These are phyloP conservation scores for Pogonus chalceus DNA, from an alignment of 1,140 invertebrate species.

Conservation along the genomic window DNA sequence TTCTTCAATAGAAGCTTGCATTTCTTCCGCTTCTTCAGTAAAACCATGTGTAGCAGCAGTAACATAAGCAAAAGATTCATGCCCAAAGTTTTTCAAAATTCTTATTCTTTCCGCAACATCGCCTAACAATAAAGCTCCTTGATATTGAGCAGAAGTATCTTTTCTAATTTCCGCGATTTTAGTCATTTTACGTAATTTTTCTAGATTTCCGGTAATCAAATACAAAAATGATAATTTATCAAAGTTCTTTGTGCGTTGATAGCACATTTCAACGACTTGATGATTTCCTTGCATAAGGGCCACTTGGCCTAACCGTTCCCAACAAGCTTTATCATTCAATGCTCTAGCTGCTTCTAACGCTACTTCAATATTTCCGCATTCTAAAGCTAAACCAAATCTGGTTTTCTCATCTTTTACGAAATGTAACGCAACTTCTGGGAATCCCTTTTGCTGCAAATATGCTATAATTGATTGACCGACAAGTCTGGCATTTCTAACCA, in stretches of 20 bases:
- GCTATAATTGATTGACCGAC: conserved; percentile 99
- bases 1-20: conserved; percentile 57
- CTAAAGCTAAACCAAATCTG: conserved; percentile 87
- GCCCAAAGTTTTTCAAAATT: conserved; percentile 72
- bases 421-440: conserved; percentile 98
- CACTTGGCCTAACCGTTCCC: conserved; percentile 93
- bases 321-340: conserved; percentile 88
- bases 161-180: conserved; percentile 96
- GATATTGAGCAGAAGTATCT: conserved; percentile 93
- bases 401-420: conserved; percentile 99
- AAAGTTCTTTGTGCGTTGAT: conserved; percentile 98
- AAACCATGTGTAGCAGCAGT: conserved; percentile 93
- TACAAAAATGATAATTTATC: conserved; percentile 98
- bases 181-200: conserved; percentile 97
- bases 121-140: conserved; percentile 84
- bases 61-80: conserved; percentile 78
- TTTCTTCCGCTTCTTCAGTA: conserved; percentile 59
- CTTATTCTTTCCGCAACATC: conserved; percentile 85
- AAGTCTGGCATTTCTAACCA: conserved; percentile 93
- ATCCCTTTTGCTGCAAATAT: conserved; percentile 98
- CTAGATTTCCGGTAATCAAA: conserved; percentile 95
- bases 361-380: conserved; percentile 98
- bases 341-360: conserved; percentile 86
- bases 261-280: conserved; percentile 97
- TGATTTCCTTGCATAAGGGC: conserved; percentile 92